Base-by-base conservation (phyloP, 92 coral and sea anemone species). In the Virgularia gustaviana region DNA sequence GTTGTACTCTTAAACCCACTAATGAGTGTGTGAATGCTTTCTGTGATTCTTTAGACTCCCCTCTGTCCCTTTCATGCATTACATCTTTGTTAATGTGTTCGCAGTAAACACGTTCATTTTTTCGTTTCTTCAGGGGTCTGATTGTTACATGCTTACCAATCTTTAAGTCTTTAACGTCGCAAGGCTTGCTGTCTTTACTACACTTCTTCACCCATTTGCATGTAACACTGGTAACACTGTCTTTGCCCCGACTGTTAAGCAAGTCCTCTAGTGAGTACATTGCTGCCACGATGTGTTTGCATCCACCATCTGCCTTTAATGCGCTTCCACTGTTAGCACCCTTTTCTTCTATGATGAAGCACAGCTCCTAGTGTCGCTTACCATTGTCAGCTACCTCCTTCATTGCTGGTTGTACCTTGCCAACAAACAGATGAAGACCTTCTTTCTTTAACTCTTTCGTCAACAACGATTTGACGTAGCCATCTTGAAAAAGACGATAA, bases 211-310 rank as follows among this genome's bases (percentile, higher is more conserved):
- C 38, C 83, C 89, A 85, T 44, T 76, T n/a, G 54, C 89, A 81
- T 31, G 83, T 82, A 49, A 60, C 85, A 84, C 81, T 79, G 36
- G 86, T 81, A 20, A 83, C 87, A 58, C 87, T 63, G 73, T 72
- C 72, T 32, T 53, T 78, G 38, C 79, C 81, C 59, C 77, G 70
- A 47, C 72, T 73, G 61, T 76, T 85, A 44, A 85, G n/a, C n/a
- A n/a, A n/a, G n/a, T n/a, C 18, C 3, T 53, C 59, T 20, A 84
- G 64, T 23, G 75, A 76, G 55, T 72, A 74, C 33, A 80, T 49
- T 35, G 78, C 76, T 9, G 88, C 88, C 6, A 81, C 88, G 23
- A 84, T 23, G 23, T 84, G 88, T 53, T 79, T 79, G 53, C 88
- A 84, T 24, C 81, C 62, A 9, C 85, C 88, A 73, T 84, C 82